A percentile compares a stretch with the other conserved stretches of the same genome.
Evolutionary conservation across 2,888 invertebrate genomes (phyloP).

Genomic region (Salpingus planirostris): DNA sequence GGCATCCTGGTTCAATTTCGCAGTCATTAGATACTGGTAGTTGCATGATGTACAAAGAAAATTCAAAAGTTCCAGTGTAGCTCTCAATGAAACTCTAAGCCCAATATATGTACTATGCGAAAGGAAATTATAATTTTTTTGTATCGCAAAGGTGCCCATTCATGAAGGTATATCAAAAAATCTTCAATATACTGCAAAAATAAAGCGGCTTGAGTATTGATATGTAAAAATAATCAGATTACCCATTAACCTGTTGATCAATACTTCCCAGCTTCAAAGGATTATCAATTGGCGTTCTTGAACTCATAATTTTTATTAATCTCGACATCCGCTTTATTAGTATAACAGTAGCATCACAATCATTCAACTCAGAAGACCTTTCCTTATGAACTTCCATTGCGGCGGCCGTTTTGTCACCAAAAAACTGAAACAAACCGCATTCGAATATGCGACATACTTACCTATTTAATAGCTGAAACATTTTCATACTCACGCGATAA

Average conservation of each 20-base stretch:
- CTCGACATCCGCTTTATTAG: background rate
- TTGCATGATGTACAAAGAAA: background rate
- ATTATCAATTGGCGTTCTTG: background rate
- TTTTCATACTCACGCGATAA: background rate
- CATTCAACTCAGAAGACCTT: background rate
- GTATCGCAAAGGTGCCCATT: background rate
- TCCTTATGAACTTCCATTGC: background rate
- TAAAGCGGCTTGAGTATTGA: background rate
- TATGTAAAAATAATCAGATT: background rate
- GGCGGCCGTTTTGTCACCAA: background rate
- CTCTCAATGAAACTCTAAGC: background rate
- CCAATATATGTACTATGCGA: background rate
- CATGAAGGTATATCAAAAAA: background rate
- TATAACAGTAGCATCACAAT: background rate
- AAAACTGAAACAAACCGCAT: background rate
- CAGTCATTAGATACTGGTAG: background rate
- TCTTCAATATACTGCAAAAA: background rate
- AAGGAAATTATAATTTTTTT: background rate
- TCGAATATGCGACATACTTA: no score
- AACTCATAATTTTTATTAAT: background rate
- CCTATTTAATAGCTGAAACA: background rate
- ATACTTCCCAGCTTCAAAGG: background rate
- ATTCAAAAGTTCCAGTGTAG: background rate
- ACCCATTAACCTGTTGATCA: background rate
- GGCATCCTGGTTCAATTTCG: slow-evolving; percentile 1